Conservation (phyloP, 1,140 invertebrate genomes). For the Bombus huntii region DNA sequence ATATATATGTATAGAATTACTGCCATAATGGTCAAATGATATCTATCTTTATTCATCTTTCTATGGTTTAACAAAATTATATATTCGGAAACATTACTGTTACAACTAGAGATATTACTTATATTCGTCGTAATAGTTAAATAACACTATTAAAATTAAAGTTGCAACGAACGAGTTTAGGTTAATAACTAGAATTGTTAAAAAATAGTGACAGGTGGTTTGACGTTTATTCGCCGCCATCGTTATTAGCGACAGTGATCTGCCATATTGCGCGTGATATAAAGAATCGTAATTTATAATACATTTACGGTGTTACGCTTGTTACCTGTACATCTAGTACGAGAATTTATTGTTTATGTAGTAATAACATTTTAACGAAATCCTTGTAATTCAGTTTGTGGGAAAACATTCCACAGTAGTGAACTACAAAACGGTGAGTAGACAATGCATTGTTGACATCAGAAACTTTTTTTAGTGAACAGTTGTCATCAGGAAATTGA, state of each 20-base stretch:
- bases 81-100: constrained; percentile 5
- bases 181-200: not conserved
- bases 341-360: constrained; percentile 56
- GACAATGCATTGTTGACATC: constrained; percentile 61
- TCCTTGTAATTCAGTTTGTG: not conserved
- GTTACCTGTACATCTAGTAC: constrained; percentile 51
- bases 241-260: constrained; percentile 68
- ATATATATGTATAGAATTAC: constrained; percentile 5
- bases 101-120: not conserved
- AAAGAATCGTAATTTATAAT: constrained; percentile 44
- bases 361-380: constrained; percentile 9
- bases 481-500: constrained; percentile 34
- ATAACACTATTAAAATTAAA: constrained; percentile 9
- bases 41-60: constrained; percentile 26
- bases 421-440: constrained; percentile 50
- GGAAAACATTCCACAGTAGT: constrained; percentile 22
- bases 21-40: constrained; percentile 16
- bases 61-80: constrained; percentile 29
- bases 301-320: constrained; percentile 52
- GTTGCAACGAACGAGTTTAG: not conserved
- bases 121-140: not conserved
- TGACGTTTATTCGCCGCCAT: constrained; percentile 76
- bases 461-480: constrained; percentile 29
- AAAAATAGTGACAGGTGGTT: constrained; percentile 77
- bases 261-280: constrained; percentile 78